Conservation (phyloP, 23 tunicate genomes). For the Clavelina lepadiformis region DNA sequence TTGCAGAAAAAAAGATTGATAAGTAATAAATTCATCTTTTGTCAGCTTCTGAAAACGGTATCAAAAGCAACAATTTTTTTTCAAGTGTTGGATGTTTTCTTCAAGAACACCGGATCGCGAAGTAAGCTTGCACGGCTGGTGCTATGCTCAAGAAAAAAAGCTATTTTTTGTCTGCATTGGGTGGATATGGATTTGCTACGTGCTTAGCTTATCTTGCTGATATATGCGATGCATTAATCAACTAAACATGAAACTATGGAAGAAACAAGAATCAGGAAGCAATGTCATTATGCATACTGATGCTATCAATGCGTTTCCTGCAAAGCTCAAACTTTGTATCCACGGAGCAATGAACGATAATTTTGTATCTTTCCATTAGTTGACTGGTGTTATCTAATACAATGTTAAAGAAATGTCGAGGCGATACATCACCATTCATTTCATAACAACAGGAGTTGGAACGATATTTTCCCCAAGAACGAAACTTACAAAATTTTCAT, state of each 20-base stretch:
- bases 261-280: constrained; percentile 44
- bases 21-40: too few relatives aligned
- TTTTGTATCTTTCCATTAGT: constrained; percentile 27
- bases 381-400: constrained; percentile 14
- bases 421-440: constrained; percentile 9
- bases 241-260: constrained; percentile 52
- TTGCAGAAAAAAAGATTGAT: too few relatives aligned
- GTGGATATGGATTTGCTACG: constrained; percentile 5
- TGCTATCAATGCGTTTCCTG: constrained; percentile 37
- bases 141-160: too few relatives aligned
- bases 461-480: constrained; percentile 12
- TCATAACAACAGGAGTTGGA: constrained; percentile 6
- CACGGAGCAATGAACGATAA: constrained; percentile 21
- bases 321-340: constrained; percentile 35
- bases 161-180: constrained; percentile 1
- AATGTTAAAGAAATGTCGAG: constrained; percentile 7
- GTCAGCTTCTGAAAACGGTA: too few relatives aligned
- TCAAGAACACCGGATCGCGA: too few relatives aligned
- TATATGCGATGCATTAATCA: constrained; percentile 12
- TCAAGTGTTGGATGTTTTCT: too few relatives aligned
- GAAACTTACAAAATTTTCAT: constrained; percentile 11
- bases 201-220: constrained; percentile 6
- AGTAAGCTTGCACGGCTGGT: too few relatives aligned
- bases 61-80: too few relatives aligned
- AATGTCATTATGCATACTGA: constrained; percentile 14